Evolutionary conservation across 2,888 invertebrate genomes (phyloP).

Genomic region (Hanleya hanleyi): DNA sequence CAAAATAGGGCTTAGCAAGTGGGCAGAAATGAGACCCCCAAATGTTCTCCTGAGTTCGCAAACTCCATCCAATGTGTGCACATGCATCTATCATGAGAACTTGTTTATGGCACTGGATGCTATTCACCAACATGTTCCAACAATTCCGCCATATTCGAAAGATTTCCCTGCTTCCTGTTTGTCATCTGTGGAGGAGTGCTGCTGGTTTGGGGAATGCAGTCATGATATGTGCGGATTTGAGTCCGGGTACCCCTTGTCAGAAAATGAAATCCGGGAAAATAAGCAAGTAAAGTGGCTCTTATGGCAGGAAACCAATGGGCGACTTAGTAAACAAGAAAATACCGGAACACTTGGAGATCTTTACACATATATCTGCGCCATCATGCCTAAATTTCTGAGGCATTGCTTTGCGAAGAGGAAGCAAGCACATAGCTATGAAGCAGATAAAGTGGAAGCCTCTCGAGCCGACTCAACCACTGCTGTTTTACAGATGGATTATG

Average conservation of each 20-base stretch:
- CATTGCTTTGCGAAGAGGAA: conserved; percentile 20
- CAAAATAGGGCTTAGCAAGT: conserved; percentile 16
- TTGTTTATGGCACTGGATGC: conserved; percentile 14
- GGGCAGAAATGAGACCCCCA: conserved; percentile 20
- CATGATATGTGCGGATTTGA: neutral
- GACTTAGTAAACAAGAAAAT: neutral
- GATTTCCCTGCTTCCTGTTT: conserved; percentile 8
- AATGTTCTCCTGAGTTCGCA: conserved; percentile 12
- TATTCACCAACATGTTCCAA: conserved; percentile 3
- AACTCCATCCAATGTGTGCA: conserved; percentile 18
- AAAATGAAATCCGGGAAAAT: neutral
- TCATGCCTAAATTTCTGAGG: conserved; percentile 11
- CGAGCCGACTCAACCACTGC: neutral
- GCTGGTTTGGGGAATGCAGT: conserved; percentile 8
- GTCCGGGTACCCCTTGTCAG: neutral
- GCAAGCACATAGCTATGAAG: conserved; percentile 15
- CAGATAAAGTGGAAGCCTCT: conserved; percentile 1
- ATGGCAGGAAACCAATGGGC: conserved; percentile 12
- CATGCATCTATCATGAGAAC: conserved; percentile 23
- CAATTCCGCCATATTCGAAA: conserved; percentile 11
- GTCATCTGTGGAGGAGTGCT: neutral
- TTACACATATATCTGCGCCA: neutral
- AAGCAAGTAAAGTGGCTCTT: conserved; percentile 6
- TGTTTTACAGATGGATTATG: conserved; percentile 25
- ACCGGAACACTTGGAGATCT: conserved; percentile 5